These are phyloP conservation scores for Colletes latitarsis DNA, from an alignment of 1,140 invertebrate species.

Conservation along the genomic window DNA sequence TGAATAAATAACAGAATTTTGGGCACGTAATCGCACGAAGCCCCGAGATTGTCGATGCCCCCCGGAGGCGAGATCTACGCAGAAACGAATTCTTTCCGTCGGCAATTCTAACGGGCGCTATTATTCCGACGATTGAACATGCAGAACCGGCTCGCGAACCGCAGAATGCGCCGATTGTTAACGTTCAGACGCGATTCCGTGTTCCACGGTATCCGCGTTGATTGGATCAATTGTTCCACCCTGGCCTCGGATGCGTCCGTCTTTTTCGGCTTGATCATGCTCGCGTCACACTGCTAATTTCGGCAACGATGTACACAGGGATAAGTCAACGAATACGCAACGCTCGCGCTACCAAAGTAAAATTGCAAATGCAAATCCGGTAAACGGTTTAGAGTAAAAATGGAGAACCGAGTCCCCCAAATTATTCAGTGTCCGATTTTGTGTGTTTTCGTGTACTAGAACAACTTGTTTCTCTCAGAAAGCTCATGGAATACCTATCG, in stretches of 20 bases:
- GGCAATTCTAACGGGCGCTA: conserved; percentile 15
- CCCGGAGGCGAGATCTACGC: neutral
- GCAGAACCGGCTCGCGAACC: conserved; percentile 18
- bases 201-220: conserved; percentile 28
- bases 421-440: too few relatives aligned
- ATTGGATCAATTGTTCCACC: conserved; percentile 50
- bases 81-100: conserved; percentile 6
- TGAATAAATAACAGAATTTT: conserved; percentile 10
- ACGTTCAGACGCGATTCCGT: conserved; percentile 29
- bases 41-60: neutral
- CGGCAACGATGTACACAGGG: neutral
- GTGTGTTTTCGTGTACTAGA: too few relatives aligned
- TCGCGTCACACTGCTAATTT: conserved; percentile 12
- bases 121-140: conserved; percentile 46
- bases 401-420: too few relatives aligned
- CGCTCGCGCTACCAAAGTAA: neutral
- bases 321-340: neutral
- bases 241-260: neutral
- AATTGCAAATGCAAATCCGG: too few relatives aligned
- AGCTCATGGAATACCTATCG: too few relatives aligned
- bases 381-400: too few relatives aligned
- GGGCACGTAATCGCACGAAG: neutral
- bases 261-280: conserved; percentile 7
- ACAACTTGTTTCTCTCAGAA: too few relatives aligned
- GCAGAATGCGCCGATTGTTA: conserved; percentile 43